A percentile compares a stretch with the other conserved stretches of the same genome.
These are phyloP conservation scores for Crossocerus cetratus DNA, from an alignment of 2,888 invertebrate species.

Conservation along the genomic window DNA sequence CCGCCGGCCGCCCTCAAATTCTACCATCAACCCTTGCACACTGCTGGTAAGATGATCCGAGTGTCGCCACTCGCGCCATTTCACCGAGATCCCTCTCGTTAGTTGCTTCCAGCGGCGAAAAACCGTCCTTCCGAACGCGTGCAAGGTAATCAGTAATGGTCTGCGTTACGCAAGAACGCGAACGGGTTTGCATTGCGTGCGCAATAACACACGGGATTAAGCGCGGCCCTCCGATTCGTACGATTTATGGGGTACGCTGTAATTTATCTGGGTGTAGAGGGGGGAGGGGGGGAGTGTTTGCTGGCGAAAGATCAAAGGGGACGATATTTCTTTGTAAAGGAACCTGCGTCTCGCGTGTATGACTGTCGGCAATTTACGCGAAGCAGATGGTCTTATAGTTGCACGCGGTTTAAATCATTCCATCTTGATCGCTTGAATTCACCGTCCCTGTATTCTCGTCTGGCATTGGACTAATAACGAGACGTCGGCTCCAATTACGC, in stretches of 20 bases:
- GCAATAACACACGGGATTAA: background rate
- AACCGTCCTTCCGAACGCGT: background rate
- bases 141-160: background rate
- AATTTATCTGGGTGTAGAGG: conserved; percentile 5
- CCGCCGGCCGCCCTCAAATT: conserved; percentile 66
- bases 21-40: conserved; percentile 65
- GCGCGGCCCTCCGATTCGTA: background rate
- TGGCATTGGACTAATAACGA: too few relatives aligned
- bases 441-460: too few relatives aligned
- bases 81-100: background rate
- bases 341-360: background rate
- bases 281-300: background rate
- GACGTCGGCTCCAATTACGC: too few relatives aligned
- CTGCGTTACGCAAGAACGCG: conserved; percentile 1
- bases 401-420: background rate
- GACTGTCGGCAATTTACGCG: conserved; percentile 31
- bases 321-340: conserved; percentile 6
- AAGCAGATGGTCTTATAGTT: conserved; percentile 19
- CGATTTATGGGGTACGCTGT: background rate
- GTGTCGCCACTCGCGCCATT: background rate
- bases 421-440: too few relatives aligned
- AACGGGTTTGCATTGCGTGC: background rate
- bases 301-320: conserved; percentile 30
- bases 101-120: background rate
- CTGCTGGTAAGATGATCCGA: conserved; percentile 61